Percentiles rank a stretch among this genome's conserved stretches.
These are phyloP conservation scores for Cacoxenus indagator DNA, from an alignment of 2,888 invertebrate genomes.

Conservation along the genomic window DNA sequence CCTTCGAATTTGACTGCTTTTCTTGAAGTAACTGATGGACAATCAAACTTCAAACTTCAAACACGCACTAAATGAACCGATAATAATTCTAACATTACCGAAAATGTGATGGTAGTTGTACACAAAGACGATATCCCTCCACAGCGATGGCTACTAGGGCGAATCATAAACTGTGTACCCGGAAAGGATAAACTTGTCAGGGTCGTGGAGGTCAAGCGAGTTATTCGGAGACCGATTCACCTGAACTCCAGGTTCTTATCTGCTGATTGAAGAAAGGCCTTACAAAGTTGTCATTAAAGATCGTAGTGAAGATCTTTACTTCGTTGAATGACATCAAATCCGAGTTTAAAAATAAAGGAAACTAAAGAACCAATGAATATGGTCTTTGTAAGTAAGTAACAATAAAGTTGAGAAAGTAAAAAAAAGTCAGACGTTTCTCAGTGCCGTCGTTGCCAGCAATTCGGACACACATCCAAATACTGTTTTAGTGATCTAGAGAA, in stretches of 20 bases:
- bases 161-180: not conserved
- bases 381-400: too few relatives aligned
- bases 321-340: too few relatives aligned
- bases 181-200: not conserved
- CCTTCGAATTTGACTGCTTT: not conserved
- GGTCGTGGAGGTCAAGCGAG: not conserved
- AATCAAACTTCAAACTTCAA: not conserved
- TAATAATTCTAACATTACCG: not conserved
- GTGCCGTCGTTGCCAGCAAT: constrained; percentile 17
- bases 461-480: constrained; percentile 10
- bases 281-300: too few relatives aligned
- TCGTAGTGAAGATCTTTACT: too few relatives aligned
- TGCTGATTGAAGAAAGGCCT: too few relatives aligned
- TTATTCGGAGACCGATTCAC: not conserved
- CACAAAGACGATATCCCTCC: not conserved
- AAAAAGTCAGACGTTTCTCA: not conserved
- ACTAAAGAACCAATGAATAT: too few relatives aligned
- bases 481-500: not conserved
- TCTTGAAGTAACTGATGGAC: not conserved
- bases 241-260: too few relatives aligned
- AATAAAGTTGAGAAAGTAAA: not conserved
- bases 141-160: not conserved
- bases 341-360: too few relatives aligned
- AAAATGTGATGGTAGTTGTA: not conserved
- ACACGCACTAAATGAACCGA: not conserved